Percentiles rank a stretch among this genome's conserved stretches.
These are phyloP conservation scores for Ctenodactylus gundi DNA, from an alignment of 2,113 vertebrate genomes.

Conservation along the genomic window DNA sequence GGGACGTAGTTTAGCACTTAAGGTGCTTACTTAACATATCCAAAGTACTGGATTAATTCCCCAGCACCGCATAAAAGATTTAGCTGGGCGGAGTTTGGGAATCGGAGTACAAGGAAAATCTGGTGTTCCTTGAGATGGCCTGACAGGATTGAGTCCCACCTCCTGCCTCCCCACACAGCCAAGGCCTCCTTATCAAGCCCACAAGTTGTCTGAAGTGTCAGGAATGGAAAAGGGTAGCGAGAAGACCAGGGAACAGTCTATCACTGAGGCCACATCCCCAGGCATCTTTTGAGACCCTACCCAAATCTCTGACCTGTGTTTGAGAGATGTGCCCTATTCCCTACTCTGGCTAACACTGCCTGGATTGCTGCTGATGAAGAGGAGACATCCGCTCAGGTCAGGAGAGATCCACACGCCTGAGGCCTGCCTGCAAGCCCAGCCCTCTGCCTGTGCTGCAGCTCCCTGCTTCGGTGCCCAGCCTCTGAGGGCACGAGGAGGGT, in stretches of 20 bases:
- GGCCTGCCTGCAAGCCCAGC: slow-evolving; percentile 97
- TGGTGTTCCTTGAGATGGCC: slow-evolving; percentile 60
- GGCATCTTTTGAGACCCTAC: slow-evolving; percentile 90
- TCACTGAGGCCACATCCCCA: too few relatives aligned
- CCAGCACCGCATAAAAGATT: too few relatives aligned
- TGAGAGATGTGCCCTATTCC: slow-evolving; percentile 91
- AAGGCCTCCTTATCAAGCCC: slow-evolving; percentile 57
- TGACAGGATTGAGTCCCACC: slow-evolving; percentile 73
- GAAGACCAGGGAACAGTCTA: too few relatives aligned
- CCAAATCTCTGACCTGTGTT: slow-evolving; percentile 89
- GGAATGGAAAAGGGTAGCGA: slow-evolving; percentile 94
- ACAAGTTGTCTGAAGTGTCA: slow-evolving; percentile 55
- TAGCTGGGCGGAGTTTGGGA: too few relatives aligned
- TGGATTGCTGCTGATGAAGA: slow-evolving; percentile 98
- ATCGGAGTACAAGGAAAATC: neutral
- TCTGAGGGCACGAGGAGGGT: slow-evolving; percentile 94
- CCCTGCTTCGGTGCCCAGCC: slow-evolving; percentile 97
- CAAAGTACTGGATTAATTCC: too few relatives aligned
- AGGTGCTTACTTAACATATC: too few relatives aligned
- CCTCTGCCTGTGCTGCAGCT: slow-evolving; percentile 97
- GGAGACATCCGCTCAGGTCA: slow-evolving; percentile 96
- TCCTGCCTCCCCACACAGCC: neutral
- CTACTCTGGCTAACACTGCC: slow-evolving; percentile 96
- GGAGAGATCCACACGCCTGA: slow-evolving; percentile 95
- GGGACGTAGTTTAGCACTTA: too few relatives aligned